These are phyloP conservation scores for Cydia splendana DNA, from an alignment of 1,140 invertebrate genomes.

Conservation along the genomic window DNA sequence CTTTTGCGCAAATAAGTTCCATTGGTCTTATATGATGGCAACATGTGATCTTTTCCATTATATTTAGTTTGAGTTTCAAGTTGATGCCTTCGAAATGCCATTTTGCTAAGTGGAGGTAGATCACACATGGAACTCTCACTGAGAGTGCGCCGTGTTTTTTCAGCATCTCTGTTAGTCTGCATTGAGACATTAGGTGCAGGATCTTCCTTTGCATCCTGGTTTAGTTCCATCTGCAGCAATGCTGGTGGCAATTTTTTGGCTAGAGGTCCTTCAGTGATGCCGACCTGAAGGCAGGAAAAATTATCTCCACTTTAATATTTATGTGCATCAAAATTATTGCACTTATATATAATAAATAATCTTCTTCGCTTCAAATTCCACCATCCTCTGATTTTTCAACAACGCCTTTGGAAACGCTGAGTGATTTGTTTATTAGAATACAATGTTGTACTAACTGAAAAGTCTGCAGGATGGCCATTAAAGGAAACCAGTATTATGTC, in stretches of 20 bases:
- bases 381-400: slow-evolving; percentile 61
- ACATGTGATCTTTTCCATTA: slow-evolving; percentile 51
- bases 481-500: background rate
- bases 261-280: slow-evolving; percentile 77
- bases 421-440: slow-evolving; percentile 11
- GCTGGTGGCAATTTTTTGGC: slow-evolving; percentile 73
- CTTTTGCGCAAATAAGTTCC: slow-evolving; percentile 54
- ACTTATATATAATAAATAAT: slow-evolving; percentile 66
- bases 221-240: slow-evolving; percentile 67
- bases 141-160: slow-evolving; percentile 60
- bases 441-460: slow-evolving; percentile 16
- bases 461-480: slow-evolving; percentile 23
- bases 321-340: slow-evolving; percentile 75
- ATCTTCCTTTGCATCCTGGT: slow-evolving; percentile 60
- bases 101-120: slow-evolving; percentile 54
- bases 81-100: slow-evolving; percentile 56
- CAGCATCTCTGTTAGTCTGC: slow-evolving; percentile 48
- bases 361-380: slow-evolving; percentile 75
- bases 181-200: slow-evolving; percentile 48
- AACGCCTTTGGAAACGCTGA: slow-evolving; percentile 29
- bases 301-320: slow-evolving; percentile 78
- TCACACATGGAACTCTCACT: slow-evolving; percentile 73
- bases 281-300: slow-evolving; percentile 80
- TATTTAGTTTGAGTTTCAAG: slow-evolving; percentile 51
- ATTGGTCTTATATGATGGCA: slow-evolving; percentile 52